Evolutionary conservation across 2,888 invertebrate species (phyloP).

Genomic region (Strigamia transsilvanica): DNA sequence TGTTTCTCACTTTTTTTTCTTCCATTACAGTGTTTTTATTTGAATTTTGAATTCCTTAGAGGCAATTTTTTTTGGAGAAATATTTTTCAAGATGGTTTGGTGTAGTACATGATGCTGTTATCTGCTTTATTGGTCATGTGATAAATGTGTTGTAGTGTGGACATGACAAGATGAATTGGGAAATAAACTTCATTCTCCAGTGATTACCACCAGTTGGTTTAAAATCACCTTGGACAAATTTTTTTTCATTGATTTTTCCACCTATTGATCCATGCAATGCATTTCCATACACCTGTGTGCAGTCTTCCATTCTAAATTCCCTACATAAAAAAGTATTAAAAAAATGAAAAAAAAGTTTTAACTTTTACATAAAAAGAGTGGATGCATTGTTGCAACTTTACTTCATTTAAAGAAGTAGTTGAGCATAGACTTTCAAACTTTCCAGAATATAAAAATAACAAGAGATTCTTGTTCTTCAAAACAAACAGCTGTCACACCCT

Average conservation of each 20-base stretch:
- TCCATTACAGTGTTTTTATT: too few species aligned
- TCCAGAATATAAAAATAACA: too few species aligned
- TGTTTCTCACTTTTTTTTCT: too few species aligned
- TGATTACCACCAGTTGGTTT: slow-evolving; percentile 37
- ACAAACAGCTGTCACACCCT: too few species aligned
- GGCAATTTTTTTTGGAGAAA: too few species aligned
- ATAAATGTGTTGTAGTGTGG: slow-evolving; percentile 47
- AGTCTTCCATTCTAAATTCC: slow-evolving; percentile 31
- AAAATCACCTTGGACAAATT: slow-evolving; percentile 35
- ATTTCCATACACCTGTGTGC: slow-evolving; percentile 47
- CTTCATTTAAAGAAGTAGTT: neutral
- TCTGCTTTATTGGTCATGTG: slow-evolving; percentile 35
- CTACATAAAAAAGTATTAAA: slow-evolving; percentile 22
- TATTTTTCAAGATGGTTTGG: neutral
- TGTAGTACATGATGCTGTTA: neutral
- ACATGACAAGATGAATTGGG: slow-evolving; percentile 27
- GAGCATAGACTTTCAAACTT: neutral
- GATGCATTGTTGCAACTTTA: neutral
- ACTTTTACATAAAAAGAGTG: neutral
- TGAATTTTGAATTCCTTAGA: too few species aligned
- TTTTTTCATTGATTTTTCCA: slow-evolving; percentile 41
- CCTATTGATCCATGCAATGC: slow-evolving; percentile 46
- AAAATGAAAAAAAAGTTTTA: neutral
- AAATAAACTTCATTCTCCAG: slow-evolving; percentile 7
- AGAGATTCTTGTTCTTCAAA: too few species aligned